Evolutionary conservation across 1,140 invertebrate species (phyloP).

Genomic region (Drosophila ficusphila): DNA sequence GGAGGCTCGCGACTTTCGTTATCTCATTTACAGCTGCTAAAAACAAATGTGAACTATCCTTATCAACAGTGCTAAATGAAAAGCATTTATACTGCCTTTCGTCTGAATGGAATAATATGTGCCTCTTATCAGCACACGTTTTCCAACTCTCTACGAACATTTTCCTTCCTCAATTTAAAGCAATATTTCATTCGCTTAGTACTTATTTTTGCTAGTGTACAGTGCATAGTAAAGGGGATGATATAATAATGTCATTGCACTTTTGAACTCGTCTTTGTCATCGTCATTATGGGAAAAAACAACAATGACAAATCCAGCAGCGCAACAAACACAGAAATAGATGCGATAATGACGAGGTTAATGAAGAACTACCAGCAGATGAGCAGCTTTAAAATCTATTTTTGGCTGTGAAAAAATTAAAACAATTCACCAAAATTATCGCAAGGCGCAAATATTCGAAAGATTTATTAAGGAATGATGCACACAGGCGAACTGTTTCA

Average conservation of each 20-base stretch:
- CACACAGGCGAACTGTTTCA: not conserved
- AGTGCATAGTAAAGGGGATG: not conserved
- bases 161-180: not conserved
- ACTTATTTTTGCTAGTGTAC: not conserved
- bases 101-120: not conserved
- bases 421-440: not conserved
- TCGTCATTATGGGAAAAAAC: slow-evolving; percentile 6
- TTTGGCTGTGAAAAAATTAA: not conserved
- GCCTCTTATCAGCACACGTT: not conserved
- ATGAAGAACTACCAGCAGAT: slow-evolving; percentile 11
- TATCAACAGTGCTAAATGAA: slow-evolving; percentile 11
- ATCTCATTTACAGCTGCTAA: slow-evolving; percentile 18
- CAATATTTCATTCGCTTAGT: not conserved
- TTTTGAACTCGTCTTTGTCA: slow-evolving; percentile 16
- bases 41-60: not conserved
- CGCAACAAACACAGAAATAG: slow-evolving; percentile 12
- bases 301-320: slow-evolving; percentile 36
- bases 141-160: not conserved
- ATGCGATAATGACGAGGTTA: slow-evolving; percentile 29
- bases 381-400: not conserved
- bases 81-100: not conserved
- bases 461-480: not conserved
- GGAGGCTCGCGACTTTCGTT: slow-evolving; percentile 14
- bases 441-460: not conserved
- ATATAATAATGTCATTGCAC: slow-evolving; percentile 66